Evolutionary conservation across 2,113 vertebrate genomes (phyloP).

Genomic region (Rousettus leschenaultii): DNA sequence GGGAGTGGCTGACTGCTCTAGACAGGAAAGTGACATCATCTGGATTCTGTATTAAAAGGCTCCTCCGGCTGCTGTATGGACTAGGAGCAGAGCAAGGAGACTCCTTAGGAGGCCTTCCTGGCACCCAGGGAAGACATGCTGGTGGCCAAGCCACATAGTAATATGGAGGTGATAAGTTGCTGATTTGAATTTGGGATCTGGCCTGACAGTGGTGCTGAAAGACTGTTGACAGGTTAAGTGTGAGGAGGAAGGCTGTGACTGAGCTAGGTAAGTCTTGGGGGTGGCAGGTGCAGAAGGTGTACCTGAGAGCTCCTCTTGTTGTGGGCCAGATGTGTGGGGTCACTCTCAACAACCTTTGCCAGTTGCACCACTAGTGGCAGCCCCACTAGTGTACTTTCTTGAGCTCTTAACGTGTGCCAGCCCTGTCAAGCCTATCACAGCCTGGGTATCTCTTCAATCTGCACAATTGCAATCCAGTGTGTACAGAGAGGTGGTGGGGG

Average conservation of each 20-base stretch:
- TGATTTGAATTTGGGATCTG: not conserved
- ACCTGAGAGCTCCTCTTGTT: not conserved
- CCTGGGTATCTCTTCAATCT: too few species aligned
- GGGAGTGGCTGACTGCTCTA: not conserved
- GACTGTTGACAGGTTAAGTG: not conserved
- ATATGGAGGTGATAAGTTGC: too few species aligned
- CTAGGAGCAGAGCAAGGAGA: not conserved
- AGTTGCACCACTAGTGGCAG: not conserved
- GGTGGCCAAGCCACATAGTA: not conserved
- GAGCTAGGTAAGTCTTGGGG: not conserved
- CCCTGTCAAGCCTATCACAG: not conserved
- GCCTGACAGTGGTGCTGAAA: not conserved
- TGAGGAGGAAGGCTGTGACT: not conserved
- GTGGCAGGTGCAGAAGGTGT: not conserved
- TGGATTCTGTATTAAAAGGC: not conserved
- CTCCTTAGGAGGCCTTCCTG: not conserved
- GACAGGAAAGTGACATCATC: not conserved
- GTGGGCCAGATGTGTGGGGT: not conserved
- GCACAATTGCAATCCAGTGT: fast-evolving
- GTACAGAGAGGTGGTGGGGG: not conserved
- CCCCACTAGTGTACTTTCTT: not conserved
- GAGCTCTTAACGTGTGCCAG: not conserved
- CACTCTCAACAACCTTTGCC: not conserved
- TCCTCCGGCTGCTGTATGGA: not conserved
- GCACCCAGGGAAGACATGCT: not conserved